Percentiles rank a stretch among this genome's conserved stretches.
These are phyloP conservation scores for Bombus pyrosoma DNA, from an alignment of 1,140 invertebrate genomes.

Conservation along the genomic window DNA sequence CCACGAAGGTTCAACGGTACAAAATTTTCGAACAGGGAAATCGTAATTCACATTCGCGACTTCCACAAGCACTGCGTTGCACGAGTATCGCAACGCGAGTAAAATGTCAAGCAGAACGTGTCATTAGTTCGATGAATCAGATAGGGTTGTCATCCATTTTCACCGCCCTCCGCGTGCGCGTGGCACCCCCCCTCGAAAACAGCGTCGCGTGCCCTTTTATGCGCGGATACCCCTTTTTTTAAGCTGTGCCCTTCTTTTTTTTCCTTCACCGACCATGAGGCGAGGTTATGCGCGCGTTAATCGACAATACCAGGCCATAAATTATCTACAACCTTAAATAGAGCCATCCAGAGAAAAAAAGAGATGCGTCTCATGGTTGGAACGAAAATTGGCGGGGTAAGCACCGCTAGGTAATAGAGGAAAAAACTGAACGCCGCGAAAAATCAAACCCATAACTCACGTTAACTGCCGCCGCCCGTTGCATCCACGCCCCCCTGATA, in stretches of 20 bases:
- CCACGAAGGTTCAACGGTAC: not conserved
- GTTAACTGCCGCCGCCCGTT: conserved; percentile 71
- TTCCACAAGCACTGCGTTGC: not conserved
- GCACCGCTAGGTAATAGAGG: conserved; percentile 31
- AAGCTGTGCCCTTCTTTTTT: conserved; percentile 48
- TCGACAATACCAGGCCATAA: conserved; percentile 81
- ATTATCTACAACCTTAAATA: conserved; percentile 81
- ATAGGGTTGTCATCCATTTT: conserved; percentile 73
- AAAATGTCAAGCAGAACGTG: conserved; percentile 75
- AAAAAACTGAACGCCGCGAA: conserved; percentile 63
- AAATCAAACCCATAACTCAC: conserved; percentile 77
- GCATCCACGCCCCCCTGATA: conserved; percentile 54
- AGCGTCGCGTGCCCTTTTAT: conserved; percentile 81
- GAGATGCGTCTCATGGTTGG: conserved; percentile 33
- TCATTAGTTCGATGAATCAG: conserved; percentile 80
- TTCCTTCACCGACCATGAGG: conserved; percentile 45
- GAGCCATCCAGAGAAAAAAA: conserved; percentile 71
- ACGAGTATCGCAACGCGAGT: conserved; percentile 1
- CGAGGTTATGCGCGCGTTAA: conserved; percentile 79
- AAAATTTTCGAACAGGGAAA: not conserved
- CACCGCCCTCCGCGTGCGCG: conserved; percentile 35
- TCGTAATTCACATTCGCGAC: not conserved
- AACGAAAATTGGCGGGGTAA: not conserved
- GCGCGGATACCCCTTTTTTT: conserved; percentile 67
- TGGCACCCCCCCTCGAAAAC: conserved; percentile 72